Conservation (phyloP, 1,140 invertebrate genomes). For the Drosophila pruinosa region DNA sequence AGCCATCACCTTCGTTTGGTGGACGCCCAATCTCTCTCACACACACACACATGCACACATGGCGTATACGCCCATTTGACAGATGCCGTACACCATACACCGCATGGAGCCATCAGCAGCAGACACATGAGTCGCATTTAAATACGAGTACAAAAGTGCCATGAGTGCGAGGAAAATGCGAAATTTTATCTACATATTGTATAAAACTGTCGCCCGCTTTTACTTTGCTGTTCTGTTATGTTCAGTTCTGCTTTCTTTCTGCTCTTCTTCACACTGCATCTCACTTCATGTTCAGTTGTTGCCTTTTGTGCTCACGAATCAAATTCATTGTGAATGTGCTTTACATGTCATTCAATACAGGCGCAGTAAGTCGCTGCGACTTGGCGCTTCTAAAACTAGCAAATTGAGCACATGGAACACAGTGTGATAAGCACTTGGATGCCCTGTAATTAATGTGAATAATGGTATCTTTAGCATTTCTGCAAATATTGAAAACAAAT, state of each 20-base stretch:
- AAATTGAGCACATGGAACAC: background rate
- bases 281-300: background rate
- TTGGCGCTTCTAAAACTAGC: constrained; percentile 4
- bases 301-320: constrained; percentile 9
- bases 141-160: constrained; percentile 13
- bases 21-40: background rate
- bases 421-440: background rate
- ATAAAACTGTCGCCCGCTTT: constrained; percentile 23
- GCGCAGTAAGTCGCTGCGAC: background rate
- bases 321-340: constrained; percentile 15
- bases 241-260: background rate
- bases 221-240: background rate
- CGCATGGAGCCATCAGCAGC: constrained; percentile 5
- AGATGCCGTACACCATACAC: constrained; percentile 2
- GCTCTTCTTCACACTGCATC: background rate
- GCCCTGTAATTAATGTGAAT: background rate
- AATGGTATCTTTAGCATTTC: too few relatives aligned
- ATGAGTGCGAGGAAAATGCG: constrained; percentile 17
- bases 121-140: constrained; percentile 19
- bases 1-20: background rate
- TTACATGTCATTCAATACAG: background rate
- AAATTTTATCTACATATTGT: constrained; percentile 19
- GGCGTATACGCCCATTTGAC: background rate
- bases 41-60: background rate
- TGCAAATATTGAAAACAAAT: too few relatives aligned